Conservation (phyloP, 2,113 vertebrate genomes). For the Montifringilla adamsi region DNA sequence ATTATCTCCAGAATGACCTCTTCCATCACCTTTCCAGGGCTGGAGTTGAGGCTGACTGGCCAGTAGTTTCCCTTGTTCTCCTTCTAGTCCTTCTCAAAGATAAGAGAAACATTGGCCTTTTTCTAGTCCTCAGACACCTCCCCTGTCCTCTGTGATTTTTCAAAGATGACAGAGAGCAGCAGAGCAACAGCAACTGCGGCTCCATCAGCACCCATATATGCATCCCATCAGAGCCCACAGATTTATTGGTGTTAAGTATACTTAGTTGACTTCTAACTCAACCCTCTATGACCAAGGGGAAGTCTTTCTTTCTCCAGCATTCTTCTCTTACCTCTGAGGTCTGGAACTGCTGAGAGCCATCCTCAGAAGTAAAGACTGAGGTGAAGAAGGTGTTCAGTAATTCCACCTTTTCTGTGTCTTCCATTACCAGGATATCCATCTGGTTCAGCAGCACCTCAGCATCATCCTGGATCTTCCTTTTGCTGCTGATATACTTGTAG, state of each 20-base stretch:
- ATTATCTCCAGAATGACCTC: background rate
- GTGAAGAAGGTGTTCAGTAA: background rate
- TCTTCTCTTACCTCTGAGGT: background rate
- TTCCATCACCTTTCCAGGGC: background rate
- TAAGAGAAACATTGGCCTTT: background rate
- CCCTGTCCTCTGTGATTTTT: background rate
- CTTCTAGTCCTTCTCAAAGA: background rate
- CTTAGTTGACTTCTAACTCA: background rate
- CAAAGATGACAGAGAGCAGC: background rate
- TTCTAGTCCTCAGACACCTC: background rate
- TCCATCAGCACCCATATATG: background rate
- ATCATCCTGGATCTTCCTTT: background rate
- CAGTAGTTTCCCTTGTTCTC: accelerated
- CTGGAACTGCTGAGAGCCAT: background rate
- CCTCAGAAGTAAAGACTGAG: background rate
- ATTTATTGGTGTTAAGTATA: background rate
- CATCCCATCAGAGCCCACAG: background rate
- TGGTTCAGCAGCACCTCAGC: background rate
- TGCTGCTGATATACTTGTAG: background rate
- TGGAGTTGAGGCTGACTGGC: background rate
- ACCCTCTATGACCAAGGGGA: background rate
- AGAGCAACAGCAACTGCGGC: background rate
- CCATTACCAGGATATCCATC: background rate
- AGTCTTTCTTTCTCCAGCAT: background rate
- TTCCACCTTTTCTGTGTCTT: background rate